Evolutionary conservation across 2,113 vertebrate species (phyloP).

Genomic region (Calyptommatus sinebrachiatus): DNA sequence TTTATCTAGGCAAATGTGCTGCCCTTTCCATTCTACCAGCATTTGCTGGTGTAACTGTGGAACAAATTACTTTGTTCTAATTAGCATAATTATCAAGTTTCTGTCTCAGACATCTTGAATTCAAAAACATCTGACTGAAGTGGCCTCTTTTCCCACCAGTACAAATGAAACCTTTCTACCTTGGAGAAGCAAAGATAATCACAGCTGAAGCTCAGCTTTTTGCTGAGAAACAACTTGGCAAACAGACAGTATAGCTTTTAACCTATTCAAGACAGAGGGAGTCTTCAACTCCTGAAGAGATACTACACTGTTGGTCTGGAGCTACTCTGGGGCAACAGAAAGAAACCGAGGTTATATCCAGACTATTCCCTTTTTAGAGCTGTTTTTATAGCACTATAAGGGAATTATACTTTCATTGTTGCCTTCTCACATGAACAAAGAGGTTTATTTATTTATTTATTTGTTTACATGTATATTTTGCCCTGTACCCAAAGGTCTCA

Average conservation of each 20-base stretch:
- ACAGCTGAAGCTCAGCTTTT: not conserved
- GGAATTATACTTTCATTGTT: too few species aligned
- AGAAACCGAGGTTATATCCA: too few species aligned
- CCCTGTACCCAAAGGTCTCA: too few species aligned
- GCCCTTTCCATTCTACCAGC: conserved; percentile 24
- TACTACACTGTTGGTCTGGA: not conserved
- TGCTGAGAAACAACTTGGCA: not conserved
- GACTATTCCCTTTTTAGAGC: too few species aligned
- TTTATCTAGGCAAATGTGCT: conserved; percentile 28
- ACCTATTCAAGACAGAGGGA: too few species aligned
- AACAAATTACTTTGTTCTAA: conserved; percentile 36
- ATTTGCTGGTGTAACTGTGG: conserved; percentile 24
- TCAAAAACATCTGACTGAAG: conserved; percentile 13
- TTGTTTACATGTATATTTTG: too few species aligned
- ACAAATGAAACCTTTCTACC: conserved; percentile 9
- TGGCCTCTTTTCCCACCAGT: conserved; percentile 18
- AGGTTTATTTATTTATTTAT: too few species aligned
- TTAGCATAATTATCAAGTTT: conserved; percentile 36
- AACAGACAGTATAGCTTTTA: not conserved
- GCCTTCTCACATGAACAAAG: too few species aligned
- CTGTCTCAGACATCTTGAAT: conserved; percentile 20
- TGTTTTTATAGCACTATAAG: too few species aligned
- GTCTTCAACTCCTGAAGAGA: not conserved
- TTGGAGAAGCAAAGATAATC: not conserved
- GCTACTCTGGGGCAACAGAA: not conserved